Evolutionary conservation across 2,797 vertebrate species (phyloP).

Genomic region (Lerista edwardsae): DNA sequence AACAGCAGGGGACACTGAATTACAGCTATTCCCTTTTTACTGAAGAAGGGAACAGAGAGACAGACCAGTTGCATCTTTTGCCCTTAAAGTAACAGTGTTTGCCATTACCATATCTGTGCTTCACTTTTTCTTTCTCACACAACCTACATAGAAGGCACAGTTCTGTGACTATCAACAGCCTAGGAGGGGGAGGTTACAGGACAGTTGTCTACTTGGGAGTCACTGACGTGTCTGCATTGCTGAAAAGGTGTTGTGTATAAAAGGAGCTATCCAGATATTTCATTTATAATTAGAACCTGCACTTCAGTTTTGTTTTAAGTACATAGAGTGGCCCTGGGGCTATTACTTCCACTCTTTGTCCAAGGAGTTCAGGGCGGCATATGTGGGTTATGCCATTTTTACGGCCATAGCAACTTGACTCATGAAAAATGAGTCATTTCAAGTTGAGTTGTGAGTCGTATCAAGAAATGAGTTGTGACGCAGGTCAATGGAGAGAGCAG

Average conservation of each 20-base stretch:
- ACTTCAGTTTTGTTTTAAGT: not conserved
- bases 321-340: not conserved
- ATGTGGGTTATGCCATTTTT: no score
- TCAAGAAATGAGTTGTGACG: no score
- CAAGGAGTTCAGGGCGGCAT: no score
- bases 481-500: no score
- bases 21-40: not conserved
- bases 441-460: no score
- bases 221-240: not conserved
- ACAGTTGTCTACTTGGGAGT: not conserved
- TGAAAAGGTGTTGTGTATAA: not conserved
- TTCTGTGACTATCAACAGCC: not conserved
- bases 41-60: not conserved
- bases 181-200: not conserved
- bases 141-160: not conserved
- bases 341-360: not conserved
- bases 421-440: no score
- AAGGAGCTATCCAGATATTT: not conserved
- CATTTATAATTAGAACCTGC: no score
- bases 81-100: not conserved
- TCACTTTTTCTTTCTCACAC: not conserved
- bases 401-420: no score
- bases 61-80: not conserved
- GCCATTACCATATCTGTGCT: not conserved
- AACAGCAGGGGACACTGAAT: constrained; percentile 10